These are phyloP conservation scores for Solenopsis fugax DNA, from an alignment of 1,140 invertebrate species.

Conservation along the genomic window DNA sequence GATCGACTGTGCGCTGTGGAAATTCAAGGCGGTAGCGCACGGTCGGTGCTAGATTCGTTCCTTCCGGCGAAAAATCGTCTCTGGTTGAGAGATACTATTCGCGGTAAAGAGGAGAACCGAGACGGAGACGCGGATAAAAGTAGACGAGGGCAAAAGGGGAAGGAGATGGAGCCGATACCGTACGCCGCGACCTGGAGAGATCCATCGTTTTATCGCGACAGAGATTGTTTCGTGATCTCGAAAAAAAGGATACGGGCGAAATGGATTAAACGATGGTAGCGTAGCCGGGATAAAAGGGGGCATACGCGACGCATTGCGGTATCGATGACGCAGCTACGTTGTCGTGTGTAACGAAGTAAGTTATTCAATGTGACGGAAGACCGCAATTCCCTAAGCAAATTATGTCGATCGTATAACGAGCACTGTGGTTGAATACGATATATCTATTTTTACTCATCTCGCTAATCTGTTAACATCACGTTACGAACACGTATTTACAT, in stretches of 20 bases:
- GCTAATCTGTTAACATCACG: not conserved
- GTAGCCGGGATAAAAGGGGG: slow-evolving; percentile 11
- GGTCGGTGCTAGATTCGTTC: slow-evolving; percentile 55
- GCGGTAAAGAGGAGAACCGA: slow-evolving; percentile 48
- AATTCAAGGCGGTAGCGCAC: slow-evolving; percentile 38
- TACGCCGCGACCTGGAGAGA: slow-evolving; percentile 21
- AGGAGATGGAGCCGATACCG: slow-evolving; percentile 38
- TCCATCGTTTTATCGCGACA: slow-evolving; percentile 54
- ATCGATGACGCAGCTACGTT: slow-evolving; percentile 83
- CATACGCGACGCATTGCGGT: slow-evolving; percentile 62
- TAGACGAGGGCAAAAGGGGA: not conserved
- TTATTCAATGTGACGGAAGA: slow-evolving; percentile 85
- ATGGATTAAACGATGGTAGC: slow-evolving; percentile 68
- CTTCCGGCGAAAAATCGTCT: slow-evolving; percentile 68
- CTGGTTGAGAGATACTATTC: slow-evolving; percentile 45
- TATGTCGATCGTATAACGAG: slow-evolving; percentile 84
- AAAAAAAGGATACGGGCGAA: slow-evolving; percentile 48
- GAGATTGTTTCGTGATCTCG: slow-evolving; percentile 60
- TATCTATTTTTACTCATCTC: not conserved
- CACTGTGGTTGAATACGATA: slow-evolving; percentile 59
- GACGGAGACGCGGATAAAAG: slow-evolving; percentile 21
- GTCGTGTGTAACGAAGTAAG: slow-evolving; percentile 84
- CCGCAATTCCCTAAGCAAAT: slow-evolving; percentile 85
- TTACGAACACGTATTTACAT: not conserved
- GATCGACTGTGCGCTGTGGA: slow-evolving; percentile 46